These are phyloP conservation scores for Peucedramus taeniatus DNA, from an alignment of 2,113 vertebrate species.

Conservation along the genomic window DNA sequence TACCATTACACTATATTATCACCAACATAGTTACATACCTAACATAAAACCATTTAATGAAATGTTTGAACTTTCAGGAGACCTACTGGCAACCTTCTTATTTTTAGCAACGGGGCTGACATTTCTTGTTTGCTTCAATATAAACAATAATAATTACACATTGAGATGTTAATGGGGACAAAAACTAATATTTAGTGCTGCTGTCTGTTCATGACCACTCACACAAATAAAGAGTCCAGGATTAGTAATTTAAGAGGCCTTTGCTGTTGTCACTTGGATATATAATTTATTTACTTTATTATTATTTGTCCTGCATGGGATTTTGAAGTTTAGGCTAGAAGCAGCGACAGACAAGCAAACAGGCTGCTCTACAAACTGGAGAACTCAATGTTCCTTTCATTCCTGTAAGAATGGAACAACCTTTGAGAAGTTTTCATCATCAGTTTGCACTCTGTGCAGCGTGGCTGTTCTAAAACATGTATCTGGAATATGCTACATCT, in stretches of 20 bases:
- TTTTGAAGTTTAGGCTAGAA: not conserved
- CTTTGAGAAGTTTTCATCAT: not conserved
- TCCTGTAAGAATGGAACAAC: not conserved
- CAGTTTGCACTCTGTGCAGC: not conserved
- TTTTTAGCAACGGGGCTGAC: not conserved
- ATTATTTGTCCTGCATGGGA: not conserved
- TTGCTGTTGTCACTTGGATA: not conserved
- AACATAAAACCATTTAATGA: constrained; percentile 50
- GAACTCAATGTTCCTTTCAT: not conserved
- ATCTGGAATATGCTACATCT: not conserved
- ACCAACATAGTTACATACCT: constrained; percentile 28
- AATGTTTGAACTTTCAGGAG: constrained; percentile 51
- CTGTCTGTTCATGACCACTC: not conserved
- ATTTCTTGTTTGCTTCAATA: constrained; percentile 11
- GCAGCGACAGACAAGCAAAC: not conserved
- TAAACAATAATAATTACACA: constrained; percentile 57
- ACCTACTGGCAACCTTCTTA: constrained; percentile 3
- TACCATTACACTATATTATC: constrained; percentile 52
- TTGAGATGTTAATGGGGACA: not conserved
- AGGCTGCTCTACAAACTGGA: not conserved
- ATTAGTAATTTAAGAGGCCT: not conserved
- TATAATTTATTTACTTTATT: not conserved
- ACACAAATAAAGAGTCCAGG: not conserved
- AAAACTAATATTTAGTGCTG: constrained; percentile 7
- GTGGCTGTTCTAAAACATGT: not conserved